Evolutionary conservation across 2,797 vertebrate species (phyloP).

Genomic region (Sebastes cheni): DNA sequence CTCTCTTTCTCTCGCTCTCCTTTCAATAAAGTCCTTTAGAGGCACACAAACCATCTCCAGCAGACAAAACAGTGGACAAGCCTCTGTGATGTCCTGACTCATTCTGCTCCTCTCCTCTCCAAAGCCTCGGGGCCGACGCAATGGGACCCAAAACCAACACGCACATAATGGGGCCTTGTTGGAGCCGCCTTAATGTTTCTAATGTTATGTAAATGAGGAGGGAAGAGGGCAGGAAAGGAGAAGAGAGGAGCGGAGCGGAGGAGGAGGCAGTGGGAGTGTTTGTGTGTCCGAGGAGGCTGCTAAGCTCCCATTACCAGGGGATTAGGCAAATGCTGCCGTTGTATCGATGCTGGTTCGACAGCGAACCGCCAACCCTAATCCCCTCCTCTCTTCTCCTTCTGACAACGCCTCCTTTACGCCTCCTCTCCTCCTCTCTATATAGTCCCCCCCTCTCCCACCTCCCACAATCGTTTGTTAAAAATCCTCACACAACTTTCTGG

Average conservation of each 20-base stretch:
- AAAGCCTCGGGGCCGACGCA: constrained; percentile 77
- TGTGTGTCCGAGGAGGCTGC: constrained; percentile 84
- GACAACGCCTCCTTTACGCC: constrained; percentile 74
- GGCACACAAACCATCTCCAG: constrained; percentile 74
- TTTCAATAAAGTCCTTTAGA: constrained; percentile 71
- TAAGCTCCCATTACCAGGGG: constrained; percentile 88
- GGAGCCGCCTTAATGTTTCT: constrained; percentile 84
- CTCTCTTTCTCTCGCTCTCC: constrained; percentile 28
- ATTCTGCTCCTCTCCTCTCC: constrained; percentile 74
- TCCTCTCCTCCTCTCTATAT: constrained; percentile 65
- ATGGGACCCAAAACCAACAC: constrained; percentile 87
- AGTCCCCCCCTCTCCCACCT: not conserved
- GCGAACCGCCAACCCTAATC: constrained; percentile 82
- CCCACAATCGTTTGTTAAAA: constrained; percentile 46
- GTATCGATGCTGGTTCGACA: constrained; percentile 84
- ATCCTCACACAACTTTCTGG: constrained; percentile 58
- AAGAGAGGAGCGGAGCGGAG: constrained; percentile 68
- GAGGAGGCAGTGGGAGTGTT: constrained; percentile 80
- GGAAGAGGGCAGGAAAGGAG: constrained; percentile 72
- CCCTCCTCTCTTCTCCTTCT: constrained; percentile 77
- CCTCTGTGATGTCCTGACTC: constrained; percentile 77
- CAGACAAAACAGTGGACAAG: constrained; percentile 79
- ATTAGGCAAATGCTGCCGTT: constrained; percentile 88
- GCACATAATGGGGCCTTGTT: constrained; percentile 85
- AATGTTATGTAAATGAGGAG: constrained; percentile 81